phyloP scores from a whole-genome alignment of 2,888 invertebrate species.

The Arctia plantaginis region DNA sequence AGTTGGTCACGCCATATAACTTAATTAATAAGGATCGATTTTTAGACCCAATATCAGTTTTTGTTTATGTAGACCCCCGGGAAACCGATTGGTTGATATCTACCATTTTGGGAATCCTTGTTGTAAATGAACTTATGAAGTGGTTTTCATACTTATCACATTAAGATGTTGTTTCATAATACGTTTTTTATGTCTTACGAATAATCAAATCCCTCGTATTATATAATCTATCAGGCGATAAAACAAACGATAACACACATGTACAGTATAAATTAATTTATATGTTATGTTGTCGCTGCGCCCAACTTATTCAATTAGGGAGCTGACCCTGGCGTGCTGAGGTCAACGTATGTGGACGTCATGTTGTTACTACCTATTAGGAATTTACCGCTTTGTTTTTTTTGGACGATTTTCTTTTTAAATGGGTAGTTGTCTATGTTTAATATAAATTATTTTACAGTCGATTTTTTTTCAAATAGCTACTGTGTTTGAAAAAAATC shows the following conservation, averaged over 20 bases:
- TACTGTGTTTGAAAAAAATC: too few relatives aligned
- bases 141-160: too few relatives aligned
- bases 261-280: conserved; percentile 30
- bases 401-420: neutral
- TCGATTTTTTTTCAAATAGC: too few relatives aligned
- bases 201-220: neutral
- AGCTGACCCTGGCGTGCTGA: conserved; percentile 12
- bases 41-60: too few relatives aligned
- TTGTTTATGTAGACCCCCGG: too few relatives aligned
- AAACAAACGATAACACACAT: conserved; percentile 15
- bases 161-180: neutral
- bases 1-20: too few relatives aligned
- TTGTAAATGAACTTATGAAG: too few relatives aligned
- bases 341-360: conserved; percentile 18
- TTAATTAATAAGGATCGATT: too few relatives aligned
- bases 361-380: conserved; percentile 5
- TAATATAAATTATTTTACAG: neutral
- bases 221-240: conserved; percentile 5
- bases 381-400: conserved; percentile 3
- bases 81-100: too few relatives aligned
- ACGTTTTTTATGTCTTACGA: neutral
- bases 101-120: too few relatives aligned
- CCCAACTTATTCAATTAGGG: conserved; percentile 44
- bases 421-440: too few relatives aligned
- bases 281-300: conserved; percentile 28